These are phyloP conservation scores for Melanitta fusca DNA, from an alignment of 2,797 vertebrate species.

Conservation along the genomic window DNA sequence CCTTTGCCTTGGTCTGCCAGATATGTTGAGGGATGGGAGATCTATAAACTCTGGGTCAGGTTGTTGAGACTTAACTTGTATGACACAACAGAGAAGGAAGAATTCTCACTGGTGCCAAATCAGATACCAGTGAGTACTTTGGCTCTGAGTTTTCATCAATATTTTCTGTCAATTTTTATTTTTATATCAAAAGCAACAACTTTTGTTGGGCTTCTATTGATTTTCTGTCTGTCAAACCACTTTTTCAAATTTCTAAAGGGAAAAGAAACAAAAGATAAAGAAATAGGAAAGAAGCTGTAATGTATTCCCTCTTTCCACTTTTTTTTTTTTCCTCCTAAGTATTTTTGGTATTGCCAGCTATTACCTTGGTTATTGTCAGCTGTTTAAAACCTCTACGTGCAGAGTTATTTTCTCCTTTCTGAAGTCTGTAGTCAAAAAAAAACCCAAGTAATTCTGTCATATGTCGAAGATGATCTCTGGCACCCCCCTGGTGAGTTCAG, in stretches of 20 bases:
- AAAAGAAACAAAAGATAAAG: background rate
- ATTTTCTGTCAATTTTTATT: constrained; percentile 25
- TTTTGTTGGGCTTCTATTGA: constrained; percentile 10
- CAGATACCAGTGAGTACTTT: background rate
- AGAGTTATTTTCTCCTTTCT: background rate
- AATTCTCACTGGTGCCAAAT: background rate
- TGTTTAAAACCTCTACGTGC: background rate
- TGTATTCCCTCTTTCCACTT: background rate
- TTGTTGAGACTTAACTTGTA: background rate
- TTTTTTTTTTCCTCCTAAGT: background rate
- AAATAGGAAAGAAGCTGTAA: background rate
- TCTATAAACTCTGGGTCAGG: background rate
- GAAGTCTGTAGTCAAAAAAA: background rate
- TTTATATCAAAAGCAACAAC: background rate
- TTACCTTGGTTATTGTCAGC: background rate
- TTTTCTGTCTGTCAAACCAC: background rate
- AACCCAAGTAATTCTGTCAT: background rate
- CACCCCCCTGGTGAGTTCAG: background rate
- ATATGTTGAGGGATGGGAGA: background rate
- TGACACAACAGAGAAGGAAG: background rate
- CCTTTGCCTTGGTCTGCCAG: background rate
- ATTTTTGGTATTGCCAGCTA: background rate
- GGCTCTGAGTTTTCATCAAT: background rate
- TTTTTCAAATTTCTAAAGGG: constrained; percentile 14
- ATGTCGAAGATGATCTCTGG: background rate